Evolutionary conservation across 2,113 vertebrate genomes (phyloP).

Genomic region (Ia io): DNA sequence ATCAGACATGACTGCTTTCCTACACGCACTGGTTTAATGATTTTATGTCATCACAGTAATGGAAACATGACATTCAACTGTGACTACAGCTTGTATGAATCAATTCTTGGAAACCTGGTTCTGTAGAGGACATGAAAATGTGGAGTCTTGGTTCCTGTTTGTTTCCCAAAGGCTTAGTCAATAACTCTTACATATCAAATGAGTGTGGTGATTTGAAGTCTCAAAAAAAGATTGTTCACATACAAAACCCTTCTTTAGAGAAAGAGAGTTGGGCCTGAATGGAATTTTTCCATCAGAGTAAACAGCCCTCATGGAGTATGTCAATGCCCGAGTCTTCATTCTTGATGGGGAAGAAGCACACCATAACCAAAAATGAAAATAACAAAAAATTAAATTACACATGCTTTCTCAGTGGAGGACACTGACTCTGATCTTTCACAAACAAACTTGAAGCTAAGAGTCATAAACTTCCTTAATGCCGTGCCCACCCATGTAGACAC

Average conservation of each 20-base stretch:
- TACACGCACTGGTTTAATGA: conserved; percentile 47
- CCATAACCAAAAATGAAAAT: too few relatives aligned
- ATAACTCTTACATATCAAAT: not conserved
- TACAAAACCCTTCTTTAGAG: not conserved
- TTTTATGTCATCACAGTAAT: conserved; percentile 51
- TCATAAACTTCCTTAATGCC: not conserved
- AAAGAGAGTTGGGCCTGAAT: not conserved
- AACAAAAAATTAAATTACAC: accelerated
- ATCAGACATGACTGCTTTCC: conserved; percentile 38
- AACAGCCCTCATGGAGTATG: not conserved
- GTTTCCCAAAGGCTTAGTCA: conserved; percentile 1
- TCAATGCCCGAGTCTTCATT: not conserved
- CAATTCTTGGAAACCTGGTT: conserved; percentile 51
- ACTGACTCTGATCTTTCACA: not conserved
- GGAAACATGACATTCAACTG: conserved; percentile 55
- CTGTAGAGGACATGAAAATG: conserved; percentile 42
- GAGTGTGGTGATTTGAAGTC: not conserved
- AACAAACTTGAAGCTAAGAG: not conserved
- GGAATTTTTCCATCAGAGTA: not conserved
- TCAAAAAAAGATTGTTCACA: not conserved
- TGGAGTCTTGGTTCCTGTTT: not conserved
- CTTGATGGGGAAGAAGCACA: not conserved
- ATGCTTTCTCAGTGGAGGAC: not conserved
- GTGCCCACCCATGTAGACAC: not conserved
- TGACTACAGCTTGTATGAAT: conserved; percentile 27